Conservation (phyloP, 2,797 vertebrate species). For the Coilia nasus region DNA sequence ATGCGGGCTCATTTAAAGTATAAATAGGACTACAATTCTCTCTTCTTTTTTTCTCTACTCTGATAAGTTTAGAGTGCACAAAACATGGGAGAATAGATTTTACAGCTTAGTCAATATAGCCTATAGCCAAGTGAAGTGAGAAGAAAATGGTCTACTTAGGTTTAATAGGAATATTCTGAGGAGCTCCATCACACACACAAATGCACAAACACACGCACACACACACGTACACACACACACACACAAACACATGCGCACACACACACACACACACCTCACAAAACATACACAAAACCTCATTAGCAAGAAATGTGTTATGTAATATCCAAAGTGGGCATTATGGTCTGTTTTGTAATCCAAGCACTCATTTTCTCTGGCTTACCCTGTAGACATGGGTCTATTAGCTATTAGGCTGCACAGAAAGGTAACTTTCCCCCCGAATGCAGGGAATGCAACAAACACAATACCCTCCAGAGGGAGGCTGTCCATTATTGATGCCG, state of each 20-base stretch:
- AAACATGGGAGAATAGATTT: slow-evolving; percentile 51
- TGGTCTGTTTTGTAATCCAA: slow-evolving; percentile 4
- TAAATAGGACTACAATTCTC: slow-evolving; percentile 61
- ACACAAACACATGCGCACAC: neutral
- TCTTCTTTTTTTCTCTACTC: slow-evolving; percentile 43
- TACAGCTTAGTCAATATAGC: neutral
- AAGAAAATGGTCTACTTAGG: slow-evolving; percentile 2
- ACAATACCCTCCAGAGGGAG: neutral
- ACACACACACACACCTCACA: neutral
- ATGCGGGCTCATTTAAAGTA: slow-evolving; percentile 67
- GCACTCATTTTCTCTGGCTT: neutral
- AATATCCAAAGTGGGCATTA: slow-evolving; percentile 23
- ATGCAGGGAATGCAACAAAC: neutral
- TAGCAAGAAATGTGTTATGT: neutral
- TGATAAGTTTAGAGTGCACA: slow-evolving; percentile 39
- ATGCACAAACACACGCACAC: neutral
- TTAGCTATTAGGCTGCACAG: neutral
- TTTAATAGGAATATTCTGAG: slow-evolving; percentile 14
- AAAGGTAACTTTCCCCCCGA: neutral
- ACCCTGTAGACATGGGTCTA: neutral
- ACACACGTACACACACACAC: neutral
- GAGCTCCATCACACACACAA: neutral
- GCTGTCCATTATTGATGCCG: slow-evolving; percentile 16
- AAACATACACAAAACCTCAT: neutral
- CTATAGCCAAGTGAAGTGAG: neutral